Evolutionary conservation across 2,888 invertebrate species (phyloP).

Genomic region (Volucella inanis): DNA sequence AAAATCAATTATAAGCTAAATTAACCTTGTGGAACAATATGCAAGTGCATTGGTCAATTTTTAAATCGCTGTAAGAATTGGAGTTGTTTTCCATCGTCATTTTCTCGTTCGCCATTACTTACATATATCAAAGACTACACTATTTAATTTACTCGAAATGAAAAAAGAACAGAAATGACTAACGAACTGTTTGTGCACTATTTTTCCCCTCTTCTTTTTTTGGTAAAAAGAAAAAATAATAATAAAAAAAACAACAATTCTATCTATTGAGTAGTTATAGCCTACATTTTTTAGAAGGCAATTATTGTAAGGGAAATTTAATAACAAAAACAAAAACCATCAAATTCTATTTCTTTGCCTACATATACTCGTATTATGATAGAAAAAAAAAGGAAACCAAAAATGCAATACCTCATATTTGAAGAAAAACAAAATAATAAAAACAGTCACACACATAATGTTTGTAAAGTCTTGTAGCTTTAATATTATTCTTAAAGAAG

Average conservation of each 20-base stretch:
- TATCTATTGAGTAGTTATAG: slow-evolving; percentile 20
- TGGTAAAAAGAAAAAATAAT: neutral
- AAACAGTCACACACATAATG: slow-evolving; percentile 39
- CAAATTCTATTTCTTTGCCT: slow-evolving; percentile 46
- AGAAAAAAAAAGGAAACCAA: neutral
- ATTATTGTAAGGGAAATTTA: slow-evolving; percentile 31
- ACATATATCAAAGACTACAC: too few species aligned
- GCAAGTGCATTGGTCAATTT: slow-evolving; percentile 71
- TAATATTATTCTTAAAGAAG: slow-evolving; percentile 52
- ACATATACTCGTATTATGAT: neutral
- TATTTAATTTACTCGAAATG: too few species aligned
- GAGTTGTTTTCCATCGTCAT: neutral
- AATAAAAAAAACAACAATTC: slow-evolving; percentile 2
- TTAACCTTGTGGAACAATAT: slow-evolving; percentile 35
- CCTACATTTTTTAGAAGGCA: slow-evolving; percentile 52
- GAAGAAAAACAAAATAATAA: slow-evolving; percentile 18
- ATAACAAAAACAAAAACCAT: neutral
- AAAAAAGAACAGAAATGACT: too few species aligned
- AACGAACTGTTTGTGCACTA: too few species aligned
- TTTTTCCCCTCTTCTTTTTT: too few species aligned
- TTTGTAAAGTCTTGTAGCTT: slow-evolving; percentile 65
- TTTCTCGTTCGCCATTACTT: too few species aligned
- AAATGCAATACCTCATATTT: slow-evolving; percentile 70
- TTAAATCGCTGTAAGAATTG: slow-evolving; percentile 23
- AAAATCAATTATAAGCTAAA: neutral